Base-by-base conservation (phyloP, 2,113 vertebrate species). In the Oryzias woworae region DNA sequence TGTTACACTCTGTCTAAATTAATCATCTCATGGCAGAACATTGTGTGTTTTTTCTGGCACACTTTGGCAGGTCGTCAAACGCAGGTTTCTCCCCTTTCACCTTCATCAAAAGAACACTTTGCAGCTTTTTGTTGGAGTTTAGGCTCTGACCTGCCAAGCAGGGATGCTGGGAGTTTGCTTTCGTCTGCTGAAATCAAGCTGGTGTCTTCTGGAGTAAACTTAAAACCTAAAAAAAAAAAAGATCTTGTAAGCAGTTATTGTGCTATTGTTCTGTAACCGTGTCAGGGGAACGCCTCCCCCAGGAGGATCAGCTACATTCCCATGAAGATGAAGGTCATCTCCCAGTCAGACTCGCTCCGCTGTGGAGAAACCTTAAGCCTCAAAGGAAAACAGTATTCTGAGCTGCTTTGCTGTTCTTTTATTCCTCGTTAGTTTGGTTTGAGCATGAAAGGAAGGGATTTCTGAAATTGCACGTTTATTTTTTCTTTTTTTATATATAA, bases 301-400 rank as follows among this genome's bases (percentile, higher is more conserved):
- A 49, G 71, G 65, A 80, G 78, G 53, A 70, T 77, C 62, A 3
- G 22, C 42, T 65, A 75, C 75, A 82, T 77, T 69, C 73, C 17
- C 56, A 81, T 49, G 58, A 77, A 67, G 77, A 72, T 76, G 68
- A 73, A 78, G 79, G 62, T 84, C 69, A 62, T 18, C n/a, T 74
- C 75, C 66, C 76, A 67, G 85, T 80, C 59, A 43, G 80, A 80
- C 71, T 60, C 52, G 80, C 80, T 84, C 57, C 61, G 51, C 58
- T 50, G 47, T 46, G 59, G 4, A 43, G 67, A 78, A 80, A 73
- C 51, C 43, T 63, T 64, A 57, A 58, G 26, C 66, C 41, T 53
- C 50, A 61, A 60, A 65, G 15, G 58, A 50, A 66, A 74, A 80
- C 69, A 75, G 71, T 2, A 45, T 12, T 15, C 44, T 15, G 26